Base-by-base conservation (phyloP, 2,888 invertebrate genomes). In the Cataglyphis albicans region DNA sequence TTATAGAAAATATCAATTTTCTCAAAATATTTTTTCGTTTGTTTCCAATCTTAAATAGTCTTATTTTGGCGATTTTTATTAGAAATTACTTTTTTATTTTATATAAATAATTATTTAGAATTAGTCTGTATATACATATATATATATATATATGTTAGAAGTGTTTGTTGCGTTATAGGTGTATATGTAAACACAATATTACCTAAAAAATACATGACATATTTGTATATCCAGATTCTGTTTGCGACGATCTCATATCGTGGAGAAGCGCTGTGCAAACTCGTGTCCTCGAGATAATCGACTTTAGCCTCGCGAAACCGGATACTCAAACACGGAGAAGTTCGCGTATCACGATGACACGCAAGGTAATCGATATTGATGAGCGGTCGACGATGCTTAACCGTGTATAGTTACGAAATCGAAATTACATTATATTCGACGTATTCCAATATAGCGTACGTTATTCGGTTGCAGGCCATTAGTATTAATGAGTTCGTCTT, bases 361-460 rank as follows among this genome's bases (percentile, higher is more conserved):
- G 32, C 21, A 35, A 15, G 65, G 21, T 25, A 44, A 29, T 25
- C 44, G 35, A 57, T 59, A 65, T 57, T 25, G 52, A 78, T 82
- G n/a, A 59, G 35, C n/a, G 25, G 38, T 38, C 32, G n/a, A 64
- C 12, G 32, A 52, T 32, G 84, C 78, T 87, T 87, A 78, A 89
- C 63, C 80, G 73, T 83, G 83, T 80, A 88, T 80, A 76, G 76
- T 68, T 72, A 82, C 81, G 72, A 87, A 89, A 89, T 89, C 67
- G 64, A 86, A 86, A 89, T 89, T 87, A 89, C 72, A 75, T 64
- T 84, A 83, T 74, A 76, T 81, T 65, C 61, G 67, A 85, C 64
- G 80, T 55, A 78, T 68, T 83, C 76, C 67, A 85, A 84, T 83
- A 68, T 82, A 82, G 74, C 67, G 65, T 29, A 41, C 70, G 9